Conservation (phyloP, 2,113 vertebrate genomes). For the Vidua macroura region DNA sequence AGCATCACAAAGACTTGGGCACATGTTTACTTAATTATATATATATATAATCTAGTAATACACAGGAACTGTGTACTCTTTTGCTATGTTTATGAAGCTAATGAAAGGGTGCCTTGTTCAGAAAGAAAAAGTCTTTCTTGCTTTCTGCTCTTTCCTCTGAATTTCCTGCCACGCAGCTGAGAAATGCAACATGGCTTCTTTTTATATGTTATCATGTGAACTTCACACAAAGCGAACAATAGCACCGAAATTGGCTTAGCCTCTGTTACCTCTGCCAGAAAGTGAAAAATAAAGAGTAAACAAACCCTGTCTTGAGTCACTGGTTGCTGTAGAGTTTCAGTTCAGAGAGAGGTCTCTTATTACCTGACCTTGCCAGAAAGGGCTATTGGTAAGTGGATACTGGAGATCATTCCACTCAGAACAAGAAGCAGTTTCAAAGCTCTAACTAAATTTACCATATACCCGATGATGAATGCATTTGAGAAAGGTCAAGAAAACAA, state of each 20-base stretch:
- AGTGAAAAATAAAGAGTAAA: conserved; percentile 14
- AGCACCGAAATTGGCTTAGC: not conserved
- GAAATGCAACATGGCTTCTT: not conserved
- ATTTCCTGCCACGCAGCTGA: not conserved
- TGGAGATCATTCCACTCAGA: conserved; percentile 52
- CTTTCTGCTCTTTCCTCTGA: not conserved
- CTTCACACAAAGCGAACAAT: not conserved
- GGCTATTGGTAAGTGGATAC: conserved; percentile 45
- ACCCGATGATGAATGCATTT: conserved; percentile 62
- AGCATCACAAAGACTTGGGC: not conserved
- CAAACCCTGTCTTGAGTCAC: not conserved
- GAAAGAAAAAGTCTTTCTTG: not conserved
- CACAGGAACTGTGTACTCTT: not conserved
- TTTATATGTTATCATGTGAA: not conserved
- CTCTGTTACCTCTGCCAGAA: not conserved
- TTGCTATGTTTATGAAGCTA: not conserved
- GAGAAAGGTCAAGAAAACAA: conserved; percentile 74
- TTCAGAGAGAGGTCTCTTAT: conserved; percentile 57
- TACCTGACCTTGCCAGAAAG: conserved; percentile 42
- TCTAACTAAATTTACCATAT: conserved; percentile 67
- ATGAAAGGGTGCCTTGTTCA: not conserved
- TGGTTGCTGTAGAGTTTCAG: conserved; percentile 9
- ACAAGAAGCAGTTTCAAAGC: conserved; percentile 5
- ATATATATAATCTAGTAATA: not conserved
- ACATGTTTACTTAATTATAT: not conserved